Conservation (phyloP, 2,888 invertebrate genomes). For the Nemurella pictetii region DNA sequence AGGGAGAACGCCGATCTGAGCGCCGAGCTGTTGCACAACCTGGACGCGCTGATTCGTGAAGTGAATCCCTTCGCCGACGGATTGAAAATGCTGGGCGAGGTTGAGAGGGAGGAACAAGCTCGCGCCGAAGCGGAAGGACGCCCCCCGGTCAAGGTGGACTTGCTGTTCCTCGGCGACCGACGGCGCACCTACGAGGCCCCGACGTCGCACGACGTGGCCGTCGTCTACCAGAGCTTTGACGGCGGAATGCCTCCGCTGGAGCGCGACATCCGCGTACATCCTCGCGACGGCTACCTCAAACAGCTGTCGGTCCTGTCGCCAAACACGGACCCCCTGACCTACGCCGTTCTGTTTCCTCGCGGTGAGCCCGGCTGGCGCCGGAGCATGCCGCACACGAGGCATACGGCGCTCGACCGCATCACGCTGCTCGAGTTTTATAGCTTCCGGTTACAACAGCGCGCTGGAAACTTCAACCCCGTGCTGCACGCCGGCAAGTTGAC, state of each 20-base stretch:
- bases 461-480: not conserved
- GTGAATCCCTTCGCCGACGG: not conserved
- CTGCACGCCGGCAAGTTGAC: conserved; percentile 12
- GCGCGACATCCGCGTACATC: not conserved
- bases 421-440: conserved; percentile 14
- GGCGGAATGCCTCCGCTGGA: conserved; percentile 1
- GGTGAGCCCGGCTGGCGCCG: not conserved
- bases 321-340: no score
- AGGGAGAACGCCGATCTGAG: conserved; percentile 7
- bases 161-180: not conserved
- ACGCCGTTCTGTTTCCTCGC: conserved; percentile 5
- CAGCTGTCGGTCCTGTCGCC: no score
- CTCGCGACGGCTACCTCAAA: not conserved
- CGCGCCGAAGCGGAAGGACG: conserved; percentile 17
- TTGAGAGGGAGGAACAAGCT: not conserved
- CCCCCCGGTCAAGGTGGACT: not conserved
- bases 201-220: not conserved
- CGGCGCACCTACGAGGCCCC: not conserved
- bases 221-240: not conserved
- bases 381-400: not conserved
- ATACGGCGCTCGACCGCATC: not conserved
- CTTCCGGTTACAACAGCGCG: not conserved
- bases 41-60: not conserved
- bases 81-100: conserved; percentile 6
- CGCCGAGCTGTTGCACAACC: not conserved